Evolutionary conservation across 2,888 invertebrate genomes (phyloP).

Genomic region (Lasioglossum villosulum): DNA sequence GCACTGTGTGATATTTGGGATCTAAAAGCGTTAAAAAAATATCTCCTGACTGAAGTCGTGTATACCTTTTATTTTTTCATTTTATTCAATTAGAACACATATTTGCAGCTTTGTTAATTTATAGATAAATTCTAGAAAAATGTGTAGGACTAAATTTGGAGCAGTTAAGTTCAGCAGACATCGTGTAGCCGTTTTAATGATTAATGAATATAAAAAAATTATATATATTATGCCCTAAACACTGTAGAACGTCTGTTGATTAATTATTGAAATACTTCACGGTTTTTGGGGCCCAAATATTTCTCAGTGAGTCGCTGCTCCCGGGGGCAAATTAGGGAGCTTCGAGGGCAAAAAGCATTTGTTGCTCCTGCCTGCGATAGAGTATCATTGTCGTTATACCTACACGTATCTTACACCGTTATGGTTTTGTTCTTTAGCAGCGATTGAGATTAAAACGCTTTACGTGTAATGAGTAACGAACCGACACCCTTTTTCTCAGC

Average conservation of each 20-base stretch:
- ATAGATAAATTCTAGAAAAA: not conserved
- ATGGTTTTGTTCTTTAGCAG: conserved; percentile 45
- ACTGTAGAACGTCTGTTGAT: not conserved
- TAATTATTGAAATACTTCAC: not conserved
- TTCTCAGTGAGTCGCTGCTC: not conserved
- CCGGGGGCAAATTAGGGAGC: not conserved
- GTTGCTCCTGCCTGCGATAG: not conserved
- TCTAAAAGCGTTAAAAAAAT: not conserved
- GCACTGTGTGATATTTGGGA: not conserved
- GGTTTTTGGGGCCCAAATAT: not conserved
- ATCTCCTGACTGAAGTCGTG: not conserved
- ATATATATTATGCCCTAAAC: not conserved
- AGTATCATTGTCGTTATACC: conserved; percentile 46
- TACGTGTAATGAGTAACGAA: conserved; percentile 48
- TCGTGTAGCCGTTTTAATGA: not conserved
- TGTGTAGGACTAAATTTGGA: not conserved
- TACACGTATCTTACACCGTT: conserved; percentile 54
- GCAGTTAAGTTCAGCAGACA: no score
- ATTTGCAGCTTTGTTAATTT: not conserved
- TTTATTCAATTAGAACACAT: not conserved
- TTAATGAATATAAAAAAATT: not conserved
- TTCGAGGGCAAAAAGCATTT: not conserved
- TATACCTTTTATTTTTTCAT: not conserved
- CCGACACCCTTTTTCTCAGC: conserved; percentile 46
- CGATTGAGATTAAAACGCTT: conserved; percentile 56